Evolutionary conservation across 2,113 vertebrate species (phyloP).

Genomic region (Ahaetulla prasina): DNA sequence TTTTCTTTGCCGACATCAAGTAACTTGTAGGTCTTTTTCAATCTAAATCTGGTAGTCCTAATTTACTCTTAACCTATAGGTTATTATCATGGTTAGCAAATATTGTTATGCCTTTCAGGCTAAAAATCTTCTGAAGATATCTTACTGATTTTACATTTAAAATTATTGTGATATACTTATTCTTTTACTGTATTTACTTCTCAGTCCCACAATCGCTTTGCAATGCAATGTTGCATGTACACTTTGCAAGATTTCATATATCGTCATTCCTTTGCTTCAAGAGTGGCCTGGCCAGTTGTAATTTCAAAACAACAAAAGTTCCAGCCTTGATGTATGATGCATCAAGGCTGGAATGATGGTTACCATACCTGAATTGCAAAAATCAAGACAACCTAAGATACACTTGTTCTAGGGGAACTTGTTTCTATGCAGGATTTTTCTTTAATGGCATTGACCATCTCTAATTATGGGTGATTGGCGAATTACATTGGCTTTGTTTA

Average conservation of each 20-base stretch:
- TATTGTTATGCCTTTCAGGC: neutral
- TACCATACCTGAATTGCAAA: neutral
- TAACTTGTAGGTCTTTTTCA: neutral
- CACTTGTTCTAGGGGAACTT: neutral
- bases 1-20: neutral
- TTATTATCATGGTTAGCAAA: neutral
- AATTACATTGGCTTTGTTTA: neutral
- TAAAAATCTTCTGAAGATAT: neutral
- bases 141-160: neutral
- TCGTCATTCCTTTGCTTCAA: neutral
- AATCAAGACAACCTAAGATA: neutral
- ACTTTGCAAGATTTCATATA: neutral
- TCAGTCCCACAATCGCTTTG: neutral
- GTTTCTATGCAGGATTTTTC: neutral
- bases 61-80: neutral
- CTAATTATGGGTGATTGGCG: neutral
- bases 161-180: neutral
- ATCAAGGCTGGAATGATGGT: neutral
- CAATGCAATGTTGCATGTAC: neutral
- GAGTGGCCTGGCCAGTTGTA: neutral
- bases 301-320: neutral
- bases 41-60: neutral
- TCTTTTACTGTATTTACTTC: neutral
- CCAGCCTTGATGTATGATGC: too few relatives aligned
- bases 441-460: neutral